phyloP scores from a whole-genome alignment of 2,888 invertebrate species.

The Candidula unifasciata region DNA sequence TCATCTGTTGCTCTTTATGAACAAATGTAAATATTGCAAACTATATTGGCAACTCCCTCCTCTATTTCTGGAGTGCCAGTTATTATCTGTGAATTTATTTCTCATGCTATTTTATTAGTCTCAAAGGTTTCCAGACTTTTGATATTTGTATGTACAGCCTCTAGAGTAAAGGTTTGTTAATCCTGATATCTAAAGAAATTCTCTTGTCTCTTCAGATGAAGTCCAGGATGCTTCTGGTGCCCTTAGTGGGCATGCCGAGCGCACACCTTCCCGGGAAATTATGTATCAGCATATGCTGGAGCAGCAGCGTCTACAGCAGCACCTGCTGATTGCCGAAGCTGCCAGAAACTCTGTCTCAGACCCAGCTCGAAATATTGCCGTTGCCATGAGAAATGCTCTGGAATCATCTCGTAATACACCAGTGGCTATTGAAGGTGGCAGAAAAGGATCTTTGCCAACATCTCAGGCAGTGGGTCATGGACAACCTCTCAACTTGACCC shows the following conservation, averaged over 20 bases:
- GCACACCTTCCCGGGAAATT: slow-evolving; percentile 45
- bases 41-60: too few relatives aligned
- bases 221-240: slow-evolving; percentile 19
- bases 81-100: too few relatives aligned
- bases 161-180: too few relatives aligned
- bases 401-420: slow-evolving; percentile 50
- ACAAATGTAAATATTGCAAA: too few relatives aligned
- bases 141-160: too few relatives aligned
- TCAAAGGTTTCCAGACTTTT: too few relatives aligned
- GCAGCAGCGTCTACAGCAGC: slow-evolving; percentile 62
- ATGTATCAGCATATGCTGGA: slow-evolving; percentile 54
- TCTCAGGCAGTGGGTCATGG: slow-evolving; percentile 31
- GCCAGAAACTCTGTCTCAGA: slow-evolving; percentile 44
- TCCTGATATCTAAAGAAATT: too few relatives aligned
- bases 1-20: too few relatives aligned
- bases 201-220: slow-evolving; percentile 3
- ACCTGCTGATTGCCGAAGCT: slow-evolving; percentile 55
- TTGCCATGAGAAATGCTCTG: slow-evolving; percentile 42
- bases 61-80: too few relatives aligned
- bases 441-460: slow-evolving; percentile 29
- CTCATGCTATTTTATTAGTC: too few relatives aligned
- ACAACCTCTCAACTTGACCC: slow-evolving; percentile 55
- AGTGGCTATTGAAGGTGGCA: slow-evolving; percentile 44
- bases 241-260: slow-evolving; percentile 44
- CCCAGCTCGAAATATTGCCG: slow-evolving; percentile 36